A percentile compares a stretch with the other conserved stretches of the same genome.
These are phyloP conservation scores for Ornithoptera priamus DNA, from an alignment of 2,888 invertebrate genomes.

Conservation along the genomic window DNA sequence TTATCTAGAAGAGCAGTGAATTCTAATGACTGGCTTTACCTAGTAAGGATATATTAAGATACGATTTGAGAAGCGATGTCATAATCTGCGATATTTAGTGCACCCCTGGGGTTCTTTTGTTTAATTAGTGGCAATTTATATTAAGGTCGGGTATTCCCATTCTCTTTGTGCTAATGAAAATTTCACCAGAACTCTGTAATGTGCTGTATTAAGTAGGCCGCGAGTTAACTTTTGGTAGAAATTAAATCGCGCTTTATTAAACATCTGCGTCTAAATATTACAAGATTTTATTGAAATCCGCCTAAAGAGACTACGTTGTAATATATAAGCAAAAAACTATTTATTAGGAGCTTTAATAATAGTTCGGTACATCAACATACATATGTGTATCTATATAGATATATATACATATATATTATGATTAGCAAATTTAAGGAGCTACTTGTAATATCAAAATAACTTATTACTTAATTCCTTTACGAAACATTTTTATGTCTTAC, in stretches of 20 bases:
- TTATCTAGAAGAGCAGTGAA: too few species aligned
- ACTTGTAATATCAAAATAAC: too few species aligned
- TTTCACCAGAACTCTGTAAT: background rate
- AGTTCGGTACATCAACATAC: too few species aligned
- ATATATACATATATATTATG: too few species aligned
- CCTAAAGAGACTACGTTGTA: background rate
- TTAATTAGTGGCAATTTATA: conserved; percentile 17
- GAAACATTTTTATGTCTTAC: too few species aligned
- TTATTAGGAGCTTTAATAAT: too few species aligned
- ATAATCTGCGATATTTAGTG: conserved; percentile 3
- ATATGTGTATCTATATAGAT: too few species aligned
- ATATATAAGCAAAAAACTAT: background rate
- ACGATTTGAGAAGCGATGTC: background rate
- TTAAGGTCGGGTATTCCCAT: background rate
- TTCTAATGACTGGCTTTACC: too few species aligned
- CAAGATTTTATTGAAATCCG: background rate
- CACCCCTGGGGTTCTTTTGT: conserved; percentile 10
- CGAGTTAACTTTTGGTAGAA: background rate
- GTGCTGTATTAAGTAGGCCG: background rate
- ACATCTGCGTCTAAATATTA: background rate
- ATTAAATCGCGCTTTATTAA: background rate
- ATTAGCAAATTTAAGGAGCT: too few species aligned
- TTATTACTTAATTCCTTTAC: too few species aligned
- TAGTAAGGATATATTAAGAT: conserved; percentile 13
- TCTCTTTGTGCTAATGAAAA: conserved; percentile 22